A percentile compares a stretch with the other conserved stretches of the same genome.
These are phyloP conservation scores for Syritta pipiens DNA, from an alignment of 2,888 invertebrate species.

Conservation along the genomic window DNA sequence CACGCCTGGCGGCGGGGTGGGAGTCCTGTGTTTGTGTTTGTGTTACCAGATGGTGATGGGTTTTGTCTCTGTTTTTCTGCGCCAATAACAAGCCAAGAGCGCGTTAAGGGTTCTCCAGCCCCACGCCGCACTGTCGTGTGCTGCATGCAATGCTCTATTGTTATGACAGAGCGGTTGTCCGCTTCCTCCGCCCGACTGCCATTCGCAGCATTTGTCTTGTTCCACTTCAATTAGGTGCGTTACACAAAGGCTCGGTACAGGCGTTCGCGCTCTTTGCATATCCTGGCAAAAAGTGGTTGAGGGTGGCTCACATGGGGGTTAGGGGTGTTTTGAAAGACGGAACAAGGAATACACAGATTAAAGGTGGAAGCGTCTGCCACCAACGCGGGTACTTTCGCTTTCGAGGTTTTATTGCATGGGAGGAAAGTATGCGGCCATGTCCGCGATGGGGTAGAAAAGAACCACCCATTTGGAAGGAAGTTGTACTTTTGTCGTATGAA, in stretches of 20 bases:
- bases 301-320: neutral
- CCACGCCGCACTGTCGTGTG: neutral
- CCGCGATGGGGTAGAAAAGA: conserved; percentile 11
- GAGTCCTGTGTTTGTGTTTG: neutral
- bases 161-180: conserved; percentile 21
- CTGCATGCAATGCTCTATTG: neutral
- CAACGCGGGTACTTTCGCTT: conserved; percentile 56
- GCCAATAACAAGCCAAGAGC: neutral
- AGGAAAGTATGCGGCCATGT: conserved; percentile 1
- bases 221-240: conserved; percentile 55
- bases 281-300: conserved; percentile 32
- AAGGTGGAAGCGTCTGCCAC: conserved; percentile 45
- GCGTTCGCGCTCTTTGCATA: conserved; percentile 22
- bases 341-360: conserved; percentile 53
- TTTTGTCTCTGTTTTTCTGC: conserved; percentile 16
- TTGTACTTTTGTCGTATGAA: no score
- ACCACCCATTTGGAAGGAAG: conserved; percentile 38
- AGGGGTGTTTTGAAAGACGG: conserved; percentile 3
- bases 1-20: neutral
- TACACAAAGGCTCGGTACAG: conserved; percentile 25
- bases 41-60: conserved; percentile 30
- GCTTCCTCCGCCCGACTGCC: conserved; percentile 13
- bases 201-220: conserved; percentile 34
- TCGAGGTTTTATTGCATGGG: conserved; percentile 38
- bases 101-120: neutral